phyloP scores from a whole-genome alignment of 2,113 vertebrate genomes.

The Trachemys scripta region DNA sequence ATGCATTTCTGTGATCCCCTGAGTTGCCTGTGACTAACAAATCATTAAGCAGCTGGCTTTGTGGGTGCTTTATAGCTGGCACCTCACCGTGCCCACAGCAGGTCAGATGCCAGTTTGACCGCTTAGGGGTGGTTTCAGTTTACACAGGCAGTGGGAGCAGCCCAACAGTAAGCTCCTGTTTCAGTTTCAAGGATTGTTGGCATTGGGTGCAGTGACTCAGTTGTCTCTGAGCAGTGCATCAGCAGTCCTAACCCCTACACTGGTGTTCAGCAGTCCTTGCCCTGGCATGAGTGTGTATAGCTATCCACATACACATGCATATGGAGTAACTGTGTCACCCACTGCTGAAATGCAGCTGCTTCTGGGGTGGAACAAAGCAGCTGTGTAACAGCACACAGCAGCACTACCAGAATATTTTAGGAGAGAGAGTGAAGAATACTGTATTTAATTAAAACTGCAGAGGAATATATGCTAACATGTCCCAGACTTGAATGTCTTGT shows the following conservation, averaged over 20 bases:
- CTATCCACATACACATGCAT: background rate
- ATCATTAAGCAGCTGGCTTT: slow-evolving; percentile 66
- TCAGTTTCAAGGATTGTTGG: slow-evolving; percentile 49
- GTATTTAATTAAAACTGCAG: background rate
- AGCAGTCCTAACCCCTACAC: background rate
- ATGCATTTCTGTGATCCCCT: background rate
- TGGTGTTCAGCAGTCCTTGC: background rate
- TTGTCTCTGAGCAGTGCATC: slow-evolving; percentile 4
- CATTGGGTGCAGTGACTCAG: slow-evolving; percentile 43
- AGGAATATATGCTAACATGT: background rate
- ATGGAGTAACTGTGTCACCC: background rate
- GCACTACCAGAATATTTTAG: background rate
- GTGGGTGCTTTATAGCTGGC: slow-evolving; percentile 42
- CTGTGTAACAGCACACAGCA: background rate
- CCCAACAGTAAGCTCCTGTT: slow-evolving; percentile 61
- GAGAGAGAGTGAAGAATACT: slow-evolving; percentile 12
- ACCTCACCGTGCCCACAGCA: slow-evolving; percentile 37
- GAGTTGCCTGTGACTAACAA: slow-evolving; percentile 63
- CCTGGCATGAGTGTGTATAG: background rate
- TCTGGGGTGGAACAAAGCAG: background rate
- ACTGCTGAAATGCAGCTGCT: background rate
- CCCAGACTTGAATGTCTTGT: background rate
- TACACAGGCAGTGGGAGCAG: slow-evolving; percentile 56
- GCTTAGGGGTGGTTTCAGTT: slow-evolving; percentile 57
- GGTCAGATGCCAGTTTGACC: slow-evolving; percentile 52